Percentiles rank a stretch among this genome's conserved stretches.
These are phyloP conservation scores for Metopia argyrocephala DNA, from an alignment of 2,888 invertebrate species.

Conservation along the genomic window DNA sequence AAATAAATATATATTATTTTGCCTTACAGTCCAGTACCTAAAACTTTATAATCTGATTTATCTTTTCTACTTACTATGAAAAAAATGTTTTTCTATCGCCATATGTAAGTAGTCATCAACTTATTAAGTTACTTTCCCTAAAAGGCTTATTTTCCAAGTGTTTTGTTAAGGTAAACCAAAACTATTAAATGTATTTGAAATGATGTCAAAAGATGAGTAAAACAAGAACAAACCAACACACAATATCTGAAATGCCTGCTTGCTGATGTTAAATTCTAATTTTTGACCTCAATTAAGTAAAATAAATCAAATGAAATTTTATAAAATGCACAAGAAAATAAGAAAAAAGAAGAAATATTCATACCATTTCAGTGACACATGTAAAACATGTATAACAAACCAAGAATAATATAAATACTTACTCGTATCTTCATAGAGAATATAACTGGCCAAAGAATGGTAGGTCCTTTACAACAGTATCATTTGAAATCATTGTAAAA, in stretches of 20 bases:
- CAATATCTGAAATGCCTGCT: background rate
- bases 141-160: conserved; percentile 41
- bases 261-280: conserved; percentile 29
- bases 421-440: no score
- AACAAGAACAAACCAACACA: background rate
- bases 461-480: background rate
- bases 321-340: conserved; percentile 22
- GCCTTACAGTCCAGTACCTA: background rate
- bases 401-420: background rate
- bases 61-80: no score
- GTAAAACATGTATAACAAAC: conserved; percentile 55
- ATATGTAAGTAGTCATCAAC: no score
- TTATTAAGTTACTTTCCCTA: conserved; percentile 33
- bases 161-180: conserved; percentile 59
- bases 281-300: conserved; percentile 40
- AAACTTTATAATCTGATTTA: background rate
- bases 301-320: conserved; percentile 46
- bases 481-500: no score
- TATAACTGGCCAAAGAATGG: no score
- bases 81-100: no score
- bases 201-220: conserved; percentile 5
- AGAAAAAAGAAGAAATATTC: conserved; percentile 2
- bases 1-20: background rate
- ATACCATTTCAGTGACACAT: conserved; percentile 59
- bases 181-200: conserved; percentile 50